Base-by-base conservation (phyloP, 2,888 invertebrate genomes). In the Tridacna crocea region DNA sequence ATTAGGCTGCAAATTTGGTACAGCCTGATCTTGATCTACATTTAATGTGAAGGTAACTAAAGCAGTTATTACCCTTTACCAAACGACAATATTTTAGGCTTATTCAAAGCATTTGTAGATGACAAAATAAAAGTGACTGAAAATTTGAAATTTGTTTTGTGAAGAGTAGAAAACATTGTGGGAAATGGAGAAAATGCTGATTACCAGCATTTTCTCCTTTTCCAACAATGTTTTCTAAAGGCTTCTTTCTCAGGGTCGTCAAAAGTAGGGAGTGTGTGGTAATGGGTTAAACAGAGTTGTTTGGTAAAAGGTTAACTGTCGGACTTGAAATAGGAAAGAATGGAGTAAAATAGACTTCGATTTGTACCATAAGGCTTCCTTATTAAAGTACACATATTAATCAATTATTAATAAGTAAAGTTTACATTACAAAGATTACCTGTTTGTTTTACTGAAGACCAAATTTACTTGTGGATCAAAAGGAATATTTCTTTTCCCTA, bases 401-500 rank as follows among this genome's bases (percentile, higher is more conserved):
- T 70, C 70, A 70, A 70, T 70, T 70, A 70, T 70, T 70, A 70
- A 70, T 70, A 51, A 51, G 22, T 19, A 15, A 46, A 13, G 19
- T 48, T 47, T 51, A 51, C 24, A 19, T 26, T 51, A 51, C 22
- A 47, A 22, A 70, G 46, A 51, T 70, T 51, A 15, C 26, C 70
- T 70, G 26, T 70, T 70, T 70, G 70, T 70, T 70, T 70, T 51
- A 51, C 10, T 19, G 24, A 48, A 70, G 70, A 70, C 22, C 55
- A 70, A 70, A 70, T 70, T 70, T 70, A 51, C 70, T 19, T 22
- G 70, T 0, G 47, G 70, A 70, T 70, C 70, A 70, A 70, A 70
- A 51, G n/a, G 51, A 70, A 70, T 70, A 70, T 22, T 61, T 70
- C 70, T 70, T 22, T 51, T 22, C 15, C 48, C 51, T 70, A 47